Percentiles rank a stretch among this genome's conserved stretches.
Conservation (phyloP, 2,888 invertebrate species). For the Rhyacophila evoluta region DNA sequence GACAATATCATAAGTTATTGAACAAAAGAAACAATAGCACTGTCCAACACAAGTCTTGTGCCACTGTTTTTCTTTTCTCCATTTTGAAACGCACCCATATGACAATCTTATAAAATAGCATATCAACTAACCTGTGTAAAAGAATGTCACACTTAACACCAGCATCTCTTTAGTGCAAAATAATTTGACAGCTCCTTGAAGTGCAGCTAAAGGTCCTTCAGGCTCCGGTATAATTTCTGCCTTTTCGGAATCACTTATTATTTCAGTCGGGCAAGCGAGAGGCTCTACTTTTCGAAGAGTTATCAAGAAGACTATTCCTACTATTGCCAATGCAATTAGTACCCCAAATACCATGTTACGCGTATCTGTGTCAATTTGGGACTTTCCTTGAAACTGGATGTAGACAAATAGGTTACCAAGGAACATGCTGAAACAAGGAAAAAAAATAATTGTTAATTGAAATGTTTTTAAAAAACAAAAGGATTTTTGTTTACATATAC, state of each 20-base stretch:
- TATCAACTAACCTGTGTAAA: conserved; percentile 83
- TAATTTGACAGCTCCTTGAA: conserved; percentile 80
- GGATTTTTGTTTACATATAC: too few relatives aligned
- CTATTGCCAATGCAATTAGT: conserved; percentile 77
- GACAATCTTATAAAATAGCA: not conserved
- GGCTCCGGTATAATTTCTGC: conserved; percentile 58
- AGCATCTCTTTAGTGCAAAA: conserved; percentile 88
- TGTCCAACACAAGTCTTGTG: too few relatives aligned
- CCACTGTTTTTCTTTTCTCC: too few relatives aligned
- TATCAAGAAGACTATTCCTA: conserved; percentile 78
- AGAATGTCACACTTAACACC: conserved; percentile 84
- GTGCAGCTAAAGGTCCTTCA: conserved; percentile 76
- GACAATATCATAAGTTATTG: too few relatives aligned
- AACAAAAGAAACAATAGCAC: too few relatives aligned
- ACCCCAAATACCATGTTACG: conserved; percentile 86
- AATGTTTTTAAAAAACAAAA: too few relatives aligned
- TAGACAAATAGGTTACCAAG: conserved; percentile 96
- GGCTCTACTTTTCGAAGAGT: conserved; percentile 72
- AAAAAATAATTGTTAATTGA: not conserved
- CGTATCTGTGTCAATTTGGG: conserved; percentile 77
- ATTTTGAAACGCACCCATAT: too few relatives aligned
- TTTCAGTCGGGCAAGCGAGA: conserved; percentile 56
- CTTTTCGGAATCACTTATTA: conserved; percentile 50
- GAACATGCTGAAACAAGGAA: conserved; percentile 80
- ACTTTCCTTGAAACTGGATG: conserved; percentile 87